Percentiles rank a stretch among this genome's conserved stretches.
Conservation (phyloP, 2,888 invertebrate species). For the Epinotia nisella region DNA sequence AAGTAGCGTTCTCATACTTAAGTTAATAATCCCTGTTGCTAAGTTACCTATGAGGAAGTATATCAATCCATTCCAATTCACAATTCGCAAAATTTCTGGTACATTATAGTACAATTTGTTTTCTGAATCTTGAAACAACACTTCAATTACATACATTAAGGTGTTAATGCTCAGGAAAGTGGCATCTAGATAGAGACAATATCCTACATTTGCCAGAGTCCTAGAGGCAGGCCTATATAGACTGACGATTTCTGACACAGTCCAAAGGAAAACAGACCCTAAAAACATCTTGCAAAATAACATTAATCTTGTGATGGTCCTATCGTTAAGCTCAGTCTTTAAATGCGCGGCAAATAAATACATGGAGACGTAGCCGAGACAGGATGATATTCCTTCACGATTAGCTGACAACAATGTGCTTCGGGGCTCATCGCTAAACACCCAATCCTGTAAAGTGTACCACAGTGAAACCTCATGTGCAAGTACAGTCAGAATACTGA, state of each 20-base stretch:
- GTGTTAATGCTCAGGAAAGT: slow-evolving; percentile 84
- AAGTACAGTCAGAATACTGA: slow-evolving; percentile 83
- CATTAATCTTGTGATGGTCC: slow-evolving; percentile 54
- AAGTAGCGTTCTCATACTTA: slow-evolving; percentile 86
- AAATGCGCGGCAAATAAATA: slow-evolving; percentile 90
- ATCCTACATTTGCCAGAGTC: slow-evolving; percentile 92
- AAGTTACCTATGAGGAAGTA: slow-evolving; percentile 94
- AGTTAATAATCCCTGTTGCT: slow-evolving; percentile 93
- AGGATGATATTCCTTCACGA: slow-evolving; percentile 95
- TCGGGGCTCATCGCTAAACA: slow-evolving; percentile 86
- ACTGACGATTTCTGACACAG: slow-evolving; percentile 76
- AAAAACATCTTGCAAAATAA: slow-evolving; percentile 54
- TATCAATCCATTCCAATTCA: slow-evolving; percentile 92
- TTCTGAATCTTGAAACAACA: slow-evolving; percentile 66
- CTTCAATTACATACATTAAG: slow-evolving; percentile 84
- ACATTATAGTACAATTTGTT: slow-evolving; percentile 56
- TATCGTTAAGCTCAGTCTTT: slow-evolving; percentile 81
- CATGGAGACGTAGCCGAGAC: slow-evolving; percentile 92
- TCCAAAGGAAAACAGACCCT: slow-evolving; percentile 67
- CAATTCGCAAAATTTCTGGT: slow-evolving; percentile 87
- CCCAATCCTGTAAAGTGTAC: slow-evolving; percentile 88
- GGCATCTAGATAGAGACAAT: slow-evolving; percentile 90
- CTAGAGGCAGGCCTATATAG: slow-evolving; percentile 87
- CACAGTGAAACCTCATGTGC: slow-evolving; percentile 88
- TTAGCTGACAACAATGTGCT: slow-evolving; percentile 90